Conservation (phyloP, 2,888 invertebrate species). For the Phania funesta region DNA sequence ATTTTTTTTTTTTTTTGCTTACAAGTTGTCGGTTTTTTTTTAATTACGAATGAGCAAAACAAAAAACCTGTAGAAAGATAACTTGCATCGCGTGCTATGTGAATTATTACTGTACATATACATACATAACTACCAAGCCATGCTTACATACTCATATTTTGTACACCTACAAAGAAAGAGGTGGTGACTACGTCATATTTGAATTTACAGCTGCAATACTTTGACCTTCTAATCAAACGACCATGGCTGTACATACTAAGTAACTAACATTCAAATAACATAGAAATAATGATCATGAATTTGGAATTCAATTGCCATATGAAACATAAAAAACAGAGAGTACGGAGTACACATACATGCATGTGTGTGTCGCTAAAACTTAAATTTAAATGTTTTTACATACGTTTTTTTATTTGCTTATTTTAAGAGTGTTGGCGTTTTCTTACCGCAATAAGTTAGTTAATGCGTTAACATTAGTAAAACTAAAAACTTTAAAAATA, state of each 20-base stretch:
- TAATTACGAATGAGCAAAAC: too few species aligned
- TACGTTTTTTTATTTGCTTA: neutral
- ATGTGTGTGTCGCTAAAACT: too few species aligned
- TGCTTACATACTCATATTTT: neutral
- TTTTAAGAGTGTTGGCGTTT: too few species aligned
- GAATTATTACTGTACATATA: neutral
- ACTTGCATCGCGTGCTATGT: too few species aligned
- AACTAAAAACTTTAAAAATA: too few species aligned
- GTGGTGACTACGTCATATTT: constrained; percentile 29
- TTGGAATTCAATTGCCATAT: constrained; percentile 6
- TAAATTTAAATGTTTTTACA: neutral
- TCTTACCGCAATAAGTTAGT: neutral
- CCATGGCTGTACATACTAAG: constrained; percentile 27
- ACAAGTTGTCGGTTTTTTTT: too few species aligned
- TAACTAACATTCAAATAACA: neutral
- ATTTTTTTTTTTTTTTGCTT: too few species aligned
- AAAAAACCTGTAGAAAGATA: too few species aligned
- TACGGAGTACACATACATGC: too few species aligned
- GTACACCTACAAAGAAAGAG: constrained; percentile 8
- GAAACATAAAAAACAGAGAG: neutral
- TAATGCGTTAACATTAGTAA: constrained; percentile 21
- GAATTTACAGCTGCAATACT: constrained; percentile 41
- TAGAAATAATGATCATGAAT: constrained; percentile 26
- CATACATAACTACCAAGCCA: neutral
- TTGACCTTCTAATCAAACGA: constrained; percentile 51